Conservation (phyloP, 2,113 vertebrate species). For the Ploceus nigricollis region DNA sequence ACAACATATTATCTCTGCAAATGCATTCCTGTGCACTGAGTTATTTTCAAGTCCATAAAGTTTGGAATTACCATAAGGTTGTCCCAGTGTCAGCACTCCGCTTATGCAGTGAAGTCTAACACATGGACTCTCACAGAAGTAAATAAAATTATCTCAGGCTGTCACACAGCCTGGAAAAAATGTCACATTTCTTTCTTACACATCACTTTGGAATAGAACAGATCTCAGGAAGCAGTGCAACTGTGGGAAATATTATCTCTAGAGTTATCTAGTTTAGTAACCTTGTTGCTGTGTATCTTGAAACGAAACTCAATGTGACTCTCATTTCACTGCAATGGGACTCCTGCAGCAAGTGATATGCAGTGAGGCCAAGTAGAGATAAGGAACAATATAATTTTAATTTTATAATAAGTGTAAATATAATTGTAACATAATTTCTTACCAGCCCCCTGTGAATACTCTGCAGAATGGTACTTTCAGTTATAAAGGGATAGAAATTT, state of each 20-base stretch:
- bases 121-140: background rate
- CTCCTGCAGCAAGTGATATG: background rate
- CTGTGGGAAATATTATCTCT: background rate
- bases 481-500: background rate
- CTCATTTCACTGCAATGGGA: background rate
- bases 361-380: background rate
- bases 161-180: background rate
- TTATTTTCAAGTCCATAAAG: slow-evolving; percentile 1
- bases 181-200: background rate
- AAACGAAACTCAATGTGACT: background rate
- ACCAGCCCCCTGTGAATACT: background rate
- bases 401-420: background rate
- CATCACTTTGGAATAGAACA: background rate
- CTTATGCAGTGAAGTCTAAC: background rate
- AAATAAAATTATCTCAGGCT: slow-evolving; percentile 17
- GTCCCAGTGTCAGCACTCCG: background rate
- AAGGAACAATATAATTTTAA: background rate
- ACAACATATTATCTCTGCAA: background rate
- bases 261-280: background rate
- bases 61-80: background rate
- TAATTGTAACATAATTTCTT: background rate
- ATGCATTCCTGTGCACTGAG: background rate
- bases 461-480: background rate
- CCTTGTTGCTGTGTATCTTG: background rate
- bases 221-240: background rate